phyloP scores from a whole-genome alignment of 2,797 vertebrate genomes.

The Pempheris klunzingeri region DNA sequence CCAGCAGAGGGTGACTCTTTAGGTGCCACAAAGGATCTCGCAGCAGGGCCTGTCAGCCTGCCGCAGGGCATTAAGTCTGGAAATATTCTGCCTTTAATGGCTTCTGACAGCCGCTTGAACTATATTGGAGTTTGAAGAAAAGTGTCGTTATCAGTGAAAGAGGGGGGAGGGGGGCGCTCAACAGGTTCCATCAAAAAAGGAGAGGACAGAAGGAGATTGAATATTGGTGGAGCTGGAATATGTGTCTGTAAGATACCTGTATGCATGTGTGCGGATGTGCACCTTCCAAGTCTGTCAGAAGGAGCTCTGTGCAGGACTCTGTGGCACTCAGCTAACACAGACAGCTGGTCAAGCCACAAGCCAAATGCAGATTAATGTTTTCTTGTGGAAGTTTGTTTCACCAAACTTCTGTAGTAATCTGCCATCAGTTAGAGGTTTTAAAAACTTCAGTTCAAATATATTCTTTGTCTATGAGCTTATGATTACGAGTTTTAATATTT shows the following conservation, averaged over 20 bases:
- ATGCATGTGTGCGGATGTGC: background rate
- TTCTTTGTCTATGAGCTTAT: too few relatives aligned
- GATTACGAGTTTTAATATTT: too few relatives aligned
- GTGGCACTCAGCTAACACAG: too few relatives aligned
- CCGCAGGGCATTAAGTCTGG: constrained; percentile 22
- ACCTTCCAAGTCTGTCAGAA: background rate
- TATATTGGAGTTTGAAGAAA: constrained; percentile 32
- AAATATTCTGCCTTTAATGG: constrained; percentile 54
- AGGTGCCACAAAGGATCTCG: constrained; percentile 39
- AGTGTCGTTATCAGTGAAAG: constrained; percentile 9
- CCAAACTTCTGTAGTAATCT: background rate
- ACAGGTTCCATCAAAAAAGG: constrained; percentile 31
- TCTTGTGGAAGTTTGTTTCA: background rate
- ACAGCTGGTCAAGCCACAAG: too few relatives aligned
- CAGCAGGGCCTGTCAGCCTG: constrained; percentile 53
- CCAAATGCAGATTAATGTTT: too few relatives aligned
- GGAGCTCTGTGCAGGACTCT: too few relatives aligned
- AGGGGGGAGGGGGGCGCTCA: constrained; percentile 9
- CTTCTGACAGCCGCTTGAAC: constrained; percentile 61
- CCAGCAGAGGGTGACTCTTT: constrained; percentile 63
- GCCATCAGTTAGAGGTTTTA: too few relatives aligned
- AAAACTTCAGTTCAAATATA: too few relatives aligned
- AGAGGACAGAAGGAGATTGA: background rate
- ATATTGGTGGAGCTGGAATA: background rate
- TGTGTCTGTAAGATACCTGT: too few relatives aligned